Evolutionary conservation across 2,113 vertebrate genomes (phyloP).

Genomic region (Ciconia boyciana): DNA sequence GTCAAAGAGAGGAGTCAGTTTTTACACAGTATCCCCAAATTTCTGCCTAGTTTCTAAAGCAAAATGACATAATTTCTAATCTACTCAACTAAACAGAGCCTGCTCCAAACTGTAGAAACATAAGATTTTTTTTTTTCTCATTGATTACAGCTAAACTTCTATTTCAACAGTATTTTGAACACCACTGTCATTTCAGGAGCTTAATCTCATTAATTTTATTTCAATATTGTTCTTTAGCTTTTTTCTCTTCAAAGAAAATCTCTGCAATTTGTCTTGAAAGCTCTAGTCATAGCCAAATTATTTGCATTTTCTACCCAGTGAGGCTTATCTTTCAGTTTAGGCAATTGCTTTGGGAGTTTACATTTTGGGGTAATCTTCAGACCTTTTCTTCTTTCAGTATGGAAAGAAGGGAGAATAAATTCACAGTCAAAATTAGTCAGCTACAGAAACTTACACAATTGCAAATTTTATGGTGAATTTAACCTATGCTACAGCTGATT

Average conservation of each 20-base stretch:
- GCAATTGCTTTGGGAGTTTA: not conserved
- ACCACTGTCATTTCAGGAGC: not conserved
- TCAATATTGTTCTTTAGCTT: not conserved
- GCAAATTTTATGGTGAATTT: not conserved
- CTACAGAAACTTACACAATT: not conserved
- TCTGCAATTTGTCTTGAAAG: not conserved
- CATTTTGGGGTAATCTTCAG: not conserved
- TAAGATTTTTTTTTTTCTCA: not conserved
- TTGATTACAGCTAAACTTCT: not conserved
- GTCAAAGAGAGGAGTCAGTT: not conserved
- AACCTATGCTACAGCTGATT: not conserved
- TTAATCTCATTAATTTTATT: not conserved
- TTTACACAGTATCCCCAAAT: not conserved
- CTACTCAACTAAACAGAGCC: not conserved
- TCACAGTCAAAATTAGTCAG: not conserved
- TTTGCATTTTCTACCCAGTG: not conserved
- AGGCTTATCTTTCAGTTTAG: not conserved
- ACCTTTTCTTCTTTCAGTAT: not conserved
- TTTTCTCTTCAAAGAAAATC: not conserved
- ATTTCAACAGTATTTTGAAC: not conserved
- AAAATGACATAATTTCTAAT: not conserved
- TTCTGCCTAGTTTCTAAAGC: not conserved
- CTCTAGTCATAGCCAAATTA: not conserved
- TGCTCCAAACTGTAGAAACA: not conserved
- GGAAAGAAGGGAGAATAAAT: not conserved